Base-by-base conservation (phyloP, 2,888 invertebrate species). In the Reticulitermes lucifugus region DNA sequence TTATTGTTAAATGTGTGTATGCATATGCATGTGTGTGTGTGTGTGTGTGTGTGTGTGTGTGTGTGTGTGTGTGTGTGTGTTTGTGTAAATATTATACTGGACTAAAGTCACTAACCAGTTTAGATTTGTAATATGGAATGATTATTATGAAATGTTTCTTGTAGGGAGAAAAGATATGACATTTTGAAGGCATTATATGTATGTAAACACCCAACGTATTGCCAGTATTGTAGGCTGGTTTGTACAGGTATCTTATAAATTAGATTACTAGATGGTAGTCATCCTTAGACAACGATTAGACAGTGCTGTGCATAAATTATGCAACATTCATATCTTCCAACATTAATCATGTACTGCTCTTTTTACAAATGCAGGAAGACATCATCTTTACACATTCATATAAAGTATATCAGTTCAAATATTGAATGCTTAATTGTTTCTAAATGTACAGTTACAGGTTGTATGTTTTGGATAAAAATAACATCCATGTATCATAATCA, bases 191-290 rank as follows among this genome's bases (percentile, higher is more conserved):
- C 25, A 10, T 7, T 12, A 10, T 65, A 18, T 25, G n/a, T 65
- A 25, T 55, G 55, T 55, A 18, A 55, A 55, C 18, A 5, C 14
- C 14, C 14, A 18, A 55, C 18, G 4, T 55, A 55, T 14, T 55
- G 55, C 55, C 55, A 55, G 55, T 55, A 14, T 55, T 55, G 14
- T 55, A 18, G n/a, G 25, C 25, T 25, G 65, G 65, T 65, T 10
- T 65, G 65, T 65, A 65, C 25, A 65, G 65, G 65, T 65, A 65
- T n/a, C 65, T 65, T 25, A 65, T n/a, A 25, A 65, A 65, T 21
- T 25, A 25, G 65, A 65, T 25, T 65, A 65, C 65, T n/a, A n/a
- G 65, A 65, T 25, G n/a, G 65, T 65, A 65, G n/a, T 25, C 25
- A 25, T 14, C 9, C 25, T 65, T 65, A 65, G 65, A 65, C 65